These are phyloP conservation scores for Leptoteleia sp. DNA, from an alignment of 1,140 invertebrate genomes.

Conservation along the genomic window DNA sequence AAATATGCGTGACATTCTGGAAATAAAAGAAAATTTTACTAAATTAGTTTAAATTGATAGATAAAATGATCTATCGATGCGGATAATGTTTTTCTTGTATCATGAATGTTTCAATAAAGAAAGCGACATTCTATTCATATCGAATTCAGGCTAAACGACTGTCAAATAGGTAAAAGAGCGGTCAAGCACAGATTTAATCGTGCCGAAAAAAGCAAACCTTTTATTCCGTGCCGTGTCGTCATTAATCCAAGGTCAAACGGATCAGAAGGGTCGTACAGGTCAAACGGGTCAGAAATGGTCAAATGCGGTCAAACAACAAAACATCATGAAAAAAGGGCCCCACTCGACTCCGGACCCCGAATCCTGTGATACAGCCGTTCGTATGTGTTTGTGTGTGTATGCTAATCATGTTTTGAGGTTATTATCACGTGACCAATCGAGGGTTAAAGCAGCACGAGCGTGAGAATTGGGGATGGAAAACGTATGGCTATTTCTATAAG, in stretches of 20 bases:
- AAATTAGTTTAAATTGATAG: no score
- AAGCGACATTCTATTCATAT: slow-evolving; percentile 39
- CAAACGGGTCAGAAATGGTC: slow-evolving; percentile 60
- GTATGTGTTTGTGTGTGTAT: slow-evolving; percentile 54
- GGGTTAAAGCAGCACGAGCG: slow-evolving; percentile 56
- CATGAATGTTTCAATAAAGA: slow-evolving; percentile 12
- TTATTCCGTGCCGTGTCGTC: slow-evolving; percentile 34
- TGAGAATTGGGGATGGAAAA: no score
- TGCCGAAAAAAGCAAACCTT: slow-evolving; percentile 10
- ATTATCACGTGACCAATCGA: slow-evolving; percentile 59
- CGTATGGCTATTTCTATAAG: no score
- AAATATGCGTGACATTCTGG: no score
- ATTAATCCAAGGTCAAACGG: slow-evolving; percentile 54
- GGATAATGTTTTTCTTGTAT: no score
- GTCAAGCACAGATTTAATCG: slow-evolving; percentile 38
- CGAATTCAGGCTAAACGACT: slow-evolving; percentile 45
- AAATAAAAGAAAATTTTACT: no score
- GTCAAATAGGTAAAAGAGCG: slow-evolving; percentile 40
- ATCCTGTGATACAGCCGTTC: neutral
- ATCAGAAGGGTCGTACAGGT: slow-evolving; percentile 33
- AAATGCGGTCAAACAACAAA: slow-evolving; percentile 62
- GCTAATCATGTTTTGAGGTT: slow-evolving; percentile 63
- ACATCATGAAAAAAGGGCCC: slow-evolving; percentile 43
- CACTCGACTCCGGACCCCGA: slow-evolving; percentile 42
- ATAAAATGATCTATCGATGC: no score